Evolutionary conservation across 2,888 invertebrate genomes (phyloP).

Genomic region (Lithophane ornitopus): DNA sequence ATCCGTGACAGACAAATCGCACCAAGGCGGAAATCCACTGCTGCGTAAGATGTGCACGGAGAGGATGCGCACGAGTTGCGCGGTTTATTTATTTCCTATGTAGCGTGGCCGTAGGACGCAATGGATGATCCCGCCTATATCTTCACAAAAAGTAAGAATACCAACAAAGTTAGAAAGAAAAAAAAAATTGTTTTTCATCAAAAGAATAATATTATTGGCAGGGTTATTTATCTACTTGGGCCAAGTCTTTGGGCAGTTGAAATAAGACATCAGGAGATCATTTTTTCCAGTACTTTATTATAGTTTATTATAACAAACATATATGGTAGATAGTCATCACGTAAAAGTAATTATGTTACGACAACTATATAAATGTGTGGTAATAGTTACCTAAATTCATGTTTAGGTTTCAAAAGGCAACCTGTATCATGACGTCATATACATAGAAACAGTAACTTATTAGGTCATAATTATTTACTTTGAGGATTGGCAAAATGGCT

Average conservation of each 20-base stretch:
- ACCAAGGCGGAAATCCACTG: not conserved
- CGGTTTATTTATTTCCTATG: not conserved
- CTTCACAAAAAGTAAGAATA: not conserved
- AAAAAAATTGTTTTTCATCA: too few species aligned
- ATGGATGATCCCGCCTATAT: not conserved
- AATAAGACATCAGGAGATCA: slow-evolving; percentile 63
- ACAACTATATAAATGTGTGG: slow-evolving; percentile 61
- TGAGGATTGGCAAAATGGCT: not conserved
- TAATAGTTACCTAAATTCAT: slow-evolving; percentile 64
- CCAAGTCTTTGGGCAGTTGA: not conserved
- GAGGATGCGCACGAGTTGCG: not conserved
- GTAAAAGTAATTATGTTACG: slow-evolving; percentile 66
- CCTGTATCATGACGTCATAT: slow-evolving; percentile 47
- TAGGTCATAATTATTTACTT: not conserved
- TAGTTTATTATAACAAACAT: slow-evolving; percentile 79
- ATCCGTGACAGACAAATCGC: not conserved
- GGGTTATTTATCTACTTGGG: not conserved
- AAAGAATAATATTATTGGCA: too few species aligned
- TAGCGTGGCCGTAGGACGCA: not conserved
- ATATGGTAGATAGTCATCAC: slow-evolving; percentile 74
- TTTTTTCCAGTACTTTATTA: slow-evolving; percentile 71
- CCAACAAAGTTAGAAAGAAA: too few species aligned
- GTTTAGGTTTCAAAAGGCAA: slow-evolving; percentile 52
- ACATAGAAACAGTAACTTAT: not conserved
- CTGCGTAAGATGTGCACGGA: not conserved